Percentiles rank a stretch among this genome's conserved stretches.
Evolutionary conservation across 2,797 vertebrate genomes (phyloP).

Genomic region (Danio tinwini): DNA sequence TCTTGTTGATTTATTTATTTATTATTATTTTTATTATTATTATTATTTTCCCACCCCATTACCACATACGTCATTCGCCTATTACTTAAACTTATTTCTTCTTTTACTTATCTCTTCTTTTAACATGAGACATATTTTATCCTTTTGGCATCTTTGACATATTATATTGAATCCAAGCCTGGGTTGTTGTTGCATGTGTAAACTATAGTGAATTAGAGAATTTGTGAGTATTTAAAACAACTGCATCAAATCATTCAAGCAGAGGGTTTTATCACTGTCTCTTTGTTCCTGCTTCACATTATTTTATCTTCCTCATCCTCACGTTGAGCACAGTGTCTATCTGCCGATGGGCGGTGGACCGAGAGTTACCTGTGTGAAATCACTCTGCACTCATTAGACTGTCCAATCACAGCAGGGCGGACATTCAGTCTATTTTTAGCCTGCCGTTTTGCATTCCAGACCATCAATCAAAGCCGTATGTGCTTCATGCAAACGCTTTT

Average conservation of each 20-base stretch:
- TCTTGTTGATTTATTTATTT: constrained; percentile 62
- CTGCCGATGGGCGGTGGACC: not conserved
- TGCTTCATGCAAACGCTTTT: not conserved
- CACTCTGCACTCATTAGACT: constrained; percentile 66
- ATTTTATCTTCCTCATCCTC: constrained; percentile 19
- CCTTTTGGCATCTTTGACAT: too few relatives aligned
- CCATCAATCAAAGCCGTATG: constrained; percentile 33
- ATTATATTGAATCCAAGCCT: constrained; percentile 32
- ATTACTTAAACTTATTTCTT: too few relatives aligned
- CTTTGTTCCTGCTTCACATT: constrained; percentile 13
- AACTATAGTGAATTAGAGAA: constrained; percentile 34
- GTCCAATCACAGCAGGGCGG: constrained; percentile 58
- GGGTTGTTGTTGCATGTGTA: constrained; percentile 47
- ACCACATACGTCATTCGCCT: too few relatives aligned
- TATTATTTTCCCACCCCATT: too few relatives aligned
- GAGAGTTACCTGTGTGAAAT: constrained; percentile 66
- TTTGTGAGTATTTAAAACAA: constrained; percentile 14
- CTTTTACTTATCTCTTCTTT: too few relatives aligned
- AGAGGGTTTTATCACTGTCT: constrained; percentile 6
- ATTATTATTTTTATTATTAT: too few relatives aligned
- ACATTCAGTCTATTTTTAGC: constrained; percentile 59
- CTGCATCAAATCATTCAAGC: constrained; percentile 17
- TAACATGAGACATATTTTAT: too few relatives aligned
- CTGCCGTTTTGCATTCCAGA: constrained; percentile 14
- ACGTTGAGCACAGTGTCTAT: constrained; percentile 1